Base-by-base conservation (phyloP, 1,140 invertebrate genomes). In the Bemisia tabaci region DNA sequence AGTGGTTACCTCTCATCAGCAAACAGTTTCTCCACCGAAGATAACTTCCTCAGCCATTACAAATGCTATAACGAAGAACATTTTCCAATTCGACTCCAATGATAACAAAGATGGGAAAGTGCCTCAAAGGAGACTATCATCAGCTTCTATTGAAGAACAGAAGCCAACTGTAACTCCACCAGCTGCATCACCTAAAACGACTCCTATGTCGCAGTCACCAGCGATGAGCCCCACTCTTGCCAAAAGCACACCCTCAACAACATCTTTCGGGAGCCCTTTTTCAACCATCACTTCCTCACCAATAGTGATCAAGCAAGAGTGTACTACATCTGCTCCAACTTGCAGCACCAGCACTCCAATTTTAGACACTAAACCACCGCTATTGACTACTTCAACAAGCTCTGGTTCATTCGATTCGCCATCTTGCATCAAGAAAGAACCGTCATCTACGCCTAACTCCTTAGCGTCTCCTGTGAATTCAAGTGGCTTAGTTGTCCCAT, bases 401-500 rank as follows among this genome's bases (percentile, higher is more conserved):
- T 9, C 33, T 48, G 5, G 5, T 48, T 9, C 33, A 48, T n/a
- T 64, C 63, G 33, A 48, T 48, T 48, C 33, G 5, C 33, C 33
- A 17, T 9, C 17, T 11, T 61, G 59, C 12, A 67, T 67, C 24
- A 67, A 67, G 39, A 67, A 64, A 59, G 66, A 67, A 33, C 59
- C 64, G 11, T 58, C 64, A n/a, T 9, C 9, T 9, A 26, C 62
- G 25, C 21, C 24, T 22, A 26, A 39, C 1, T 12, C 67, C 12
- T 27, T 25, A 22, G 64, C 63, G 22, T 12, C 27, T 11, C 11
- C 60, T 11, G n/a, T 61, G 11, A 61, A 61, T 61, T 61, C 60
- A 2, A 24, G 60, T 24, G 23, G 23, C 5, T 24, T 61, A 11
- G 62, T 63, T 12, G 9, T 26, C 2, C 62, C 62, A 9, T n/a